Evolutionary conservation across 2,797 vertebrate species (phyloP).

Genomic region (Oreortyx pictus): DNA sequence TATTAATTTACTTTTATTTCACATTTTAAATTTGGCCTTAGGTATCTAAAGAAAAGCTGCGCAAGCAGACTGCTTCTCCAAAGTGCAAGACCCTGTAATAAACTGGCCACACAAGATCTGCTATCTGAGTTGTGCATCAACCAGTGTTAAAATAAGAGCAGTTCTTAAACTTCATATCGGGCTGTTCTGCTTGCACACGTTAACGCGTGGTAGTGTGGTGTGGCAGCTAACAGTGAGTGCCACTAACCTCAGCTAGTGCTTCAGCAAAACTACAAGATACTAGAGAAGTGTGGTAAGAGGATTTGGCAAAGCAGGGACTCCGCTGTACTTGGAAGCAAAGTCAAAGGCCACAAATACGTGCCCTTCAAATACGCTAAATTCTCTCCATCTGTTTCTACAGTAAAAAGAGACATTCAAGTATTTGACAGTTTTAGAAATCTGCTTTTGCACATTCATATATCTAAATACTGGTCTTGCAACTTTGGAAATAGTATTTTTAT

Average conservation of each 20-base stretch:
- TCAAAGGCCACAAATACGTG: not conserved
- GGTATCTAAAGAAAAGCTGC: not conserved
- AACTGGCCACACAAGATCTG: not conserved
- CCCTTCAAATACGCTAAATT: constrained; percentile 19
- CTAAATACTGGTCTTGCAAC: constrained; percentile 3
- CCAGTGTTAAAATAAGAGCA: not conserved
- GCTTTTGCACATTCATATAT: not conserved
- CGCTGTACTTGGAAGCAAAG: not conserved
- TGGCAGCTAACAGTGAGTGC: not conserved
- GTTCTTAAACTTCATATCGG: not conserved
- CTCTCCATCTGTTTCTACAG: constrained; percentile 46
- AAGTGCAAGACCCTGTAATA: not conserved
- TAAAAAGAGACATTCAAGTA: constrained; percentile 29
- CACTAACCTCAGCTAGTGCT: not conserved
- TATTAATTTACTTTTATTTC: constrained; percentile 12
- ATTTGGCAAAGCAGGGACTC: not conserved
- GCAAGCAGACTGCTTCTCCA: not conserved
- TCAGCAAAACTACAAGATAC: not conserved
- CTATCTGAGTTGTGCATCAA: not conserved
- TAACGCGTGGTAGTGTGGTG: not conserved
- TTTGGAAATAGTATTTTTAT: constrained; percentile 11
- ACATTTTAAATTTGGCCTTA: not conserved
- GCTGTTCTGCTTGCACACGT: not conserved
- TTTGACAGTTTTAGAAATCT: not conserved
- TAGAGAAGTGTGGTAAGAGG: not conserved